These are phyloP conservation scores for Porites lobata DNA, from an alignment of 92 coral and sea anemone genomes.

Conservation along the genomic window DNA sequence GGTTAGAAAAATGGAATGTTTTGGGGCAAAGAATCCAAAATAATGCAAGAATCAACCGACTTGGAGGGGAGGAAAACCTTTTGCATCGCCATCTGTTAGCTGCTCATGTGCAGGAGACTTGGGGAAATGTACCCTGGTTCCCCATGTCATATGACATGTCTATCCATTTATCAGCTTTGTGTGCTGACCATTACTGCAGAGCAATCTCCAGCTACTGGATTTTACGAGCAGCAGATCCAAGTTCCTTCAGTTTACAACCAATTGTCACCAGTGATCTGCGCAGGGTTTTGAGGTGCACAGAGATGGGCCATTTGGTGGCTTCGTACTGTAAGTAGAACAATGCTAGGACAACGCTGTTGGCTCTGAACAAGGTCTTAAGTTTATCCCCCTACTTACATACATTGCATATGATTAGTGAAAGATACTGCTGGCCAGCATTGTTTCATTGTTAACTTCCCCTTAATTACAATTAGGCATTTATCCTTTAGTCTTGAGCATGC, in stretches of 20 bases:
- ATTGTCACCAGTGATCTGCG: constrained; percentile 78
- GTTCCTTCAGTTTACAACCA: constrained; percentile 55
- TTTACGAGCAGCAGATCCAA: constrained; percentile 74
- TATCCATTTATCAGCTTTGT: constrained; percentile 70
- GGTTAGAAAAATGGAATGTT: constrained; percentile 57
- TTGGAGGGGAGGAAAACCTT: constrained; percentile 83
- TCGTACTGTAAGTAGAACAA: constrained; percentile 76
- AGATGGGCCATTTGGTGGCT: constrained; percentile 78
- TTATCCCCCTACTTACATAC: too few relatives aligned
- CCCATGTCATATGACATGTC: constrained; percentile 73
- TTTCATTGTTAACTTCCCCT: too few relatives aligned
- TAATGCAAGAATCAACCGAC: constrained; percentile 60
- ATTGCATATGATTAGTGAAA: too few relatives aligned
- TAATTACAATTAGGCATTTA: too few relatives aligned
- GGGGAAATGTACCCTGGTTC: constrained; percentile 81
- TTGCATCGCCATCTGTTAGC: constrained; percentile 56
- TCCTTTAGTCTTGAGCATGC: too few relatives aligned
- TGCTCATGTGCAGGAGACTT: constrained; percentile 33
- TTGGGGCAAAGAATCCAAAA: constrained; percentile 31
- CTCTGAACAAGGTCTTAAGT: background rate
- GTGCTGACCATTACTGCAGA: constrained; percentile 74
- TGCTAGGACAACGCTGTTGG: background rate
- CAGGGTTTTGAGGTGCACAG: constrained; percentile 76
- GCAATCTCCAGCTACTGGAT: constrained; percentile 83
- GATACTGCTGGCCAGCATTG: too few relatives aligned